Evolutionary conservation across 1,140 invertebrate species (phyloP).

Genomic region (Anadara kagoshimensis): DNA sequence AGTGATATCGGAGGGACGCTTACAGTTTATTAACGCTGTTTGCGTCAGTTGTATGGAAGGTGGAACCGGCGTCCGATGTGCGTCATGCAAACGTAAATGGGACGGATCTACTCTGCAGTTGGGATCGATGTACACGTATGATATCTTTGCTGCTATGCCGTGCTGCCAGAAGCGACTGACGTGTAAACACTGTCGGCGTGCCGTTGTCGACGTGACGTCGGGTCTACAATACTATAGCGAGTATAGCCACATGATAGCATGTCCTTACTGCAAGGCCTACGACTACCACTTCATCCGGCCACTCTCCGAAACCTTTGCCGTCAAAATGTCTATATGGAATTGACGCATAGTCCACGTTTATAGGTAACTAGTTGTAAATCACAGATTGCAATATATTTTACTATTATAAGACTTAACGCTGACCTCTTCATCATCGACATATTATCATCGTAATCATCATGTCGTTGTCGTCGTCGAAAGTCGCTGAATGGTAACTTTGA

Average conservation of each 20-base stretch:
- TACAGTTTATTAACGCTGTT: conserved; percentile 92
- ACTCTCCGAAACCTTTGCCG: conserved; percentile 63
- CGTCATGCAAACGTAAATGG: conserved; percentile 90
- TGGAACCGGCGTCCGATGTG: conserved; percentile 87
- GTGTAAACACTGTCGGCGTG: conserved; percentile 68
- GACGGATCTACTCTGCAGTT: conserved; percentile 93
- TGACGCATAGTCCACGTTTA: conserved; percentile 19
- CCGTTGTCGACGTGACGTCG: conserved; percentile 67
- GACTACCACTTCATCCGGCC: conserved; percentile 97
- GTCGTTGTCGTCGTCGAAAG: not conserved
- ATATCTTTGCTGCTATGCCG: conserved; percentile 96
- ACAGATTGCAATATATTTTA: not conserved
- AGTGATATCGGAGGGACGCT: conserved; percentile 84
- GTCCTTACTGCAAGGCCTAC: conserved; percentile 90
- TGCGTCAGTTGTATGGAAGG: conserved; percentile 93
- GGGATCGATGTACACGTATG: conserved; percentile 98
- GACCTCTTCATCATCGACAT: too few relatives aligned
- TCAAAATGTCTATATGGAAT: conserved; percentile 66
- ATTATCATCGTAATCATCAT: not conserved
- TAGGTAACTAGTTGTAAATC: not conserved
- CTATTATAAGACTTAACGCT: not conserved
- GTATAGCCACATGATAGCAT: conserved; percentile 93
- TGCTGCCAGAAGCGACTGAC: conserved; percentile 94
- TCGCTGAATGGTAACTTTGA: too few relatives aligned
- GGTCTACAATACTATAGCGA: conserved; percentile 93